Percentiles rank a stretch among this genome's conserved stretches.
Evolutionary conservation across 2,888 invertebrate species (phyloP).

Genomic region (Polietes domitor): DNA sequence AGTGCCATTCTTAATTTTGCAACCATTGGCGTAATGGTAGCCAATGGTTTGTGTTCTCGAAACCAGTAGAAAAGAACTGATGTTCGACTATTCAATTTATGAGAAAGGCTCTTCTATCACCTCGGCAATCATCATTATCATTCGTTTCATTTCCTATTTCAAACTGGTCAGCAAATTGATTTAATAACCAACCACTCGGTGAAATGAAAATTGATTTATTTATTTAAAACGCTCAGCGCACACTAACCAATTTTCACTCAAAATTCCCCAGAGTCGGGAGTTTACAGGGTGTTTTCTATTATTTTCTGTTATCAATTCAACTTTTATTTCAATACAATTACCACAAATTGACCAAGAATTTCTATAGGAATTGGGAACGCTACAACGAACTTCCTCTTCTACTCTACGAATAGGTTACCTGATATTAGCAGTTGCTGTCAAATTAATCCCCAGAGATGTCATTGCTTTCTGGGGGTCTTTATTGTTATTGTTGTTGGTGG

Average conservation of each 20-base stretch:
- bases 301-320: not conserved
- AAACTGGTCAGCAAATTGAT: slow-evolving; percentile 21
- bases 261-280: slow-evolving; percentile 6
- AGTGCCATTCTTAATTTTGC: no score
- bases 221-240: not conserved
- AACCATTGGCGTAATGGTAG: no score
- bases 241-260: not conserved
- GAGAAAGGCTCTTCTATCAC: no score
- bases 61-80: no score
- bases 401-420: not conserved
- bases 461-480: slow-evolving; percentile 29
- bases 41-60: no score
- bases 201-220: slow-evolving; percentile 34
- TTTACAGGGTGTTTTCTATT: not conserved
- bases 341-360: slow-evolving; percentile 31
- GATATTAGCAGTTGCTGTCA: slow-evolving; percentile 37
- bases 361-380: not conserved
- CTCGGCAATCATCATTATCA: no score
- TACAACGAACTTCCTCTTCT: no score
- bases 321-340: slow-evolving; percentile 29
- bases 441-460: slow-evolving; percentile 54
- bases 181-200: slow-evolving; percentile 23
- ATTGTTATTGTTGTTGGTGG: not conserved
- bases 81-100: no score
- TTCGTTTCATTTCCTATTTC: not conserved